A percentile compares a stretch with the other conserved stretches of the same genome.
phyloP scores from a whole-genome alignment of 64 coral and sea anemone genomes.

The Dendronephthya gigantea region DNA sequence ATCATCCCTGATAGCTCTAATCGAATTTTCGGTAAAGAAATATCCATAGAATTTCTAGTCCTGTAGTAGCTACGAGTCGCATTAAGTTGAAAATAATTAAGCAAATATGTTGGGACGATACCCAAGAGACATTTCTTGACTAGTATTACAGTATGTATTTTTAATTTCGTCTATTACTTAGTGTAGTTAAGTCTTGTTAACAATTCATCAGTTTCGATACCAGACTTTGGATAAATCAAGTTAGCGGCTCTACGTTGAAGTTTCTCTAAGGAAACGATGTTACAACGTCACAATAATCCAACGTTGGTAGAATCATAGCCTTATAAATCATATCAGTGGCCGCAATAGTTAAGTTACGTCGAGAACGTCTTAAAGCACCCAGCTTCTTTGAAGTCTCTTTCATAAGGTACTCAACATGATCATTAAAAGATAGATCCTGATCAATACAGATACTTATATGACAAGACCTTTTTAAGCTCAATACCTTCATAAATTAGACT shows the following conservation, averaged over 20 bases:
- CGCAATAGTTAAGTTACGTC: not conserved
- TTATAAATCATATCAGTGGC: not conserved
- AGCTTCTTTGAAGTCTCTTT: not conserved
- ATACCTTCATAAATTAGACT: not conserved
- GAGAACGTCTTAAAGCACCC: not conserved
- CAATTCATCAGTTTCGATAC: not conserved
- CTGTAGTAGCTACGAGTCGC: no score
- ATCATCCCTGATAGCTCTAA: no score
- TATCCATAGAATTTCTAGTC: no score
- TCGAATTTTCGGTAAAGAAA: no score
- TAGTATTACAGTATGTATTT: not conserved
- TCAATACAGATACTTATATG: not conserved
- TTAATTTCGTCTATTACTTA: constrained; percentile 1
- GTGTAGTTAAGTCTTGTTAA: not conserved
- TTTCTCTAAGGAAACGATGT: not conserved
- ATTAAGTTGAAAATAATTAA: no score
- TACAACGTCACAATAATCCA: constrained; percentile 37
- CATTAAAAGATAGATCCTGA: not conserved
- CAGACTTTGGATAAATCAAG: constrained; percentile 6
- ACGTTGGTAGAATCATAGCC: constrained; percentile 15
- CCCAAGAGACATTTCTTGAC: no score
- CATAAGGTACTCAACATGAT: not conserved
- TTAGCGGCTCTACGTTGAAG: constrained; percentile 26
- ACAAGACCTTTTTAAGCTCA: not conserved
- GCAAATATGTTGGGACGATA: no score